Percentiles rank a stretch among this genome's conserved stretches.
phyloP scores from a whole-genome alignment of 2,797 vertebrate genomes.

The Coendou prehensilis region DNA sequence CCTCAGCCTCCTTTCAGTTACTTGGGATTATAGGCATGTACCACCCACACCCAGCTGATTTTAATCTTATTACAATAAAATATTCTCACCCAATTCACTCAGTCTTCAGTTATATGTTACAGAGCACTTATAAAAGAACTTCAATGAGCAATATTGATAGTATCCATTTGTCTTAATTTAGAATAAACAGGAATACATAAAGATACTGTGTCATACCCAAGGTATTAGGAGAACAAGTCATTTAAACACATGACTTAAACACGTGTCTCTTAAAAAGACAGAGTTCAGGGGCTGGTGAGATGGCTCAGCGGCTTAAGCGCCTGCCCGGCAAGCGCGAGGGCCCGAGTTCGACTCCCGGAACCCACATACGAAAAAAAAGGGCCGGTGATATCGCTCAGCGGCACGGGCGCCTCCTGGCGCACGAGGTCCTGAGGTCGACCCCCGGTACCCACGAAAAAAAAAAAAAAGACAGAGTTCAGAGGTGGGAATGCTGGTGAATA shows the following conservation, averaged over 20 bases:
- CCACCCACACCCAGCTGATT: neutral
- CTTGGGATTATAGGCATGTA: neutral
- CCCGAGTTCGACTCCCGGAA: too few species aligned
- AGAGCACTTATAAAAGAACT: slow-evolving; percentile 23
- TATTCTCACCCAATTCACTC: neutral
- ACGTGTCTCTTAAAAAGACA: neutral
- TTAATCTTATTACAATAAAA: slow-evolving; percentile 60
- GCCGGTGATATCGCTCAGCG: too few species aligned
- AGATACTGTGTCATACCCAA: neutral
- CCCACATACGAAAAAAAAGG: too few species aligned
- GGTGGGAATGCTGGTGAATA: neutral
- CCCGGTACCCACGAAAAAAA: too few species aligned
- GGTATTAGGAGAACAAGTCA: neutral
- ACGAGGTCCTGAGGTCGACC: too few species aligned
- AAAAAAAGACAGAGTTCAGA: neutral
- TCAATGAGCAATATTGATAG: neutral
- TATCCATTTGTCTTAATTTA: neutral
- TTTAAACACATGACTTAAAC: neutral
- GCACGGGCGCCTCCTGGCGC: too few species aligned
- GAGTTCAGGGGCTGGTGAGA: neutral
- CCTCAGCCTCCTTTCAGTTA: neutral
- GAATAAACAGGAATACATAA: neutral
- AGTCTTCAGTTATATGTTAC: neutral
- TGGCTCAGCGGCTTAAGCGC: too few species aligned
- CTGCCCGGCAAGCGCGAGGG: too few species aligned